Evolutionary conservation across 2,888 invertebrate genomes (phyloP).

Genomic region (Zaprionus lineosus): DNA sequence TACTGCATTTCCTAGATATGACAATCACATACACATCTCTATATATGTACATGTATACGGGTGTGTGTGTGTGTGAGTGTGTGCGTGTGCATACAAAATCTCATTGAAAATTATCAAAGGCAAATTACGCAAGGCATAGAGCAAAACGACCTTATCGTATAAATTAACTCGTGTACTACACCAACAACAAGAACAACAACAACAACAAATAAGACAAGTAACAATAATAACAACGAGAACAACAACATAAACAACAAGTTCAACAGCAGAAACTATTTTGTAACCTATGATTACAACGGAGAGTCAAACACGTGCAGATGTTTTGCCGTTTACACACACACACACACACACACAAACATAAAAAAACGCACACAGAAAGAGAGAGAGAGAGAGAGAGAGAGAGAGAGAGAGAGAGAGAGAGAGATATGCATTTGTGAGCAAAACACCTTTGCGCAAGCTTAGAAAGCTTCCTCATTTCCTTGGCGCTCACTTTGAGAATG

Average conservation of each 20-base stretch:
- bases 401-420: conserved; percentile 2
- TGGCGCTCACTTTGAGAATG: no score
- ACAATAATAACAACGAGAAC: background rate
- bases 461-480: no score
- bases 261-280: conserved; percentile 60
- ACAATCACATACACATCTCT: background rate
- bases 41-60: background rate
- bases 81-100: conserved; percentile 8
- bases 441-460: no score
- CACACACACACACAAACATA: background rate
- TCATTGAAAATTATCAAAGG: conserved; percentile 73
- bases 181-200: conserved; percentile 20
- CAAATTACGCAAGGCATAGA: conserved; percentile 70
- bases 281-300: conserved; percentile 66
- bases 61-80: conserved; percentile 10
- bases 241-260: conserved; percentile 26
- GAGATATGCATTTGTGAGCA: no score
- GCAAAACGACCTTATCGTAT: conserved; percentile 75
- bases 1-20: background rate
- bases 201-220: no score
- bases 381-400: background rate
- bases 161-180: conserved; percentile 60
- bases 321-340: conserved; percentile 10
- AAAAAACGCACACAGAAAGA: conserved; percentile 8
- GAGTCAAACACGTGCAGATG: conserved; percentile 39